These are phyloP conservation scores for Dynastes maya DNA, from an alignment of 2,888 invertebrate genomes.

Conservation along the genomic window DNA sequence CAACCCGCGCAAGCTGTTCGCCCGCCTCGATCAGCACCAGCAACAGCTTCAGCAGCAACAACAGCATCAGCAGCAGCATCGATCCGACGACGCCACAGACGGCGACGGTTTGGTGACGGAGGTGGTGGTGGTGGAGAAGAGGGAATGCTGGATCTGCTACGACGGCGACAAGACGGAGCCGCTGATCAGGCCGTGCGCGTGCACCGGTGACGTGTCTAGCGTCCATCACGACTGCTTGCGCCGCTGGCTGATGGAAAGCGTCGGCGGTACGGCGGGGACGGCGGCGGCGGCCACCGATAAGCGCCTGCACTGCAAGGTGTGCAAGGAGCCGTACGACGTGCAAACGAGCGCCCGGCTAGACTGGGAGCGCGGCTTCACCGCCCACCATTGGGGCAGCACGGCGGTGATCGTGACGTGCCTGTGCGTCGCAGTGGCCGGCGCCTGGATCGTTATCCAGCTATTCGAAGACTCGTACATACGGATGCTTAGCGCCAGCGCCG, in stretches of 20 bases:
- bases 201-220: slow-evolving; percentile 92
- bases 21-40: slow-evolving; percentile 65
- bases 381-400: slow-evolving; percentile 89
- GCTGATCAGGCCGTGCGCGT: slow-evolving; percentile 91
- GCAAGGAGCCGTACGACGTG: slow-evolving; percentile 87
- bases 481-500: slow-evolving; percentile 86
- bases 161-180: slow-evolving; percentile 86
- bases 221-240: slow-evolving; percentile 94
- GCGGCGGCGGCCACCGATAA: slow-evolving; percentile 52
- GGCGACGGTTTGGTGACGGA: too few species aligned
- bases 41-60: background rate
- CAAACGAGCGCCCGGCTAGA: slow-evolving; percentile 84
- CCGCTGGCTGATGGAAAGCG: slow-evolving; percentile 89
- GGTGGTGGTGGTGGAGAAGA: slow-evolving; percentile 66
- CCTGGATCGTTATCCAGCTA: slow-evolving; percentile 87
- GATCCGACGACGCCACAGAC: slow-evolving; percentile 45
- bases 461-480: slow-evolving; percentile 84
- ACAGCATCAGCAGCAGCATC: background rate
- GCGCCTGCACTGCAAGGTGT: slow-evolving; percentile 77
- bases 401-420: slow-evolving; percentile 84
- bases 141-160: slow-evolving; percentile 96
- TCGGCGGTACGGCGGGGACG: slow-evolving; percentile 54
- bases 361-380: slow-evolving; percentile 88
- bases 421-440: slow-evolving; percentile 83
- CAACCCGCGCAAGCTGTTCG: slow-evolving; percentile 90